Evolutionary conservation across 2,113 vertebrate species (phyloP).

Genomic region (Nannobrachium achirus): DNA sequence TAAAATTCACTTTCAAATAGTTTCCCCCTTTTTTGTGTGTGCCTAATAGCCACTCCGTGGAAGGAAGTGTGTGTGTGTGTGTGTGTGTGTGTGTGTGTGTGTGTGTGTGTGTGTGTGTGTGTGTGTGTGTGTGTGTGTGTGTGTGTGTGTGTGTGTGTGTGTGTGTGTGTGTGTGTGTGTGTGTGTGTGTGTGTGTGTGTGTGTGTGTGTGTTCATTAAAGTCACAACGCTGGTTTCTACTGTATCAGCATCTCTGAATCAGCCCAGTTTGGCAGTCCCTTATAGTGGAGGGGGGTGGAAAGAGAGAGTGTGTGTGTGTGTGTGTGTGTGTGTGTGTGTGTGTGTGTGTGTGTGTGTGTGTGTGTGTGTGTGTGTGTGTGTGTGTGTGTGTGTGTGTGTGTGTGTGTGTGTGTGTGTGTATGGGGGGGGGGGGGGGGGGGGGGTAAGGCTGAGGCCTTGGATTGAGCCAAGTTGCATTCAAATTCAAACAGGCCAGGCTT

Average conservation of each 20-base stretch:
- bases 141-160: too few relatives aligned
- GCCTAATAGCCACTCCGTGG: conserved; percentile 76
- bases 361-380: conserved; percentile 20
- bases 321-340: neutral
- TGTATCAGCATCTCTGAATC: conserved; percentile 79
- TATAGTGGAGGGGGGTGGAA: conserved; percentile 54
- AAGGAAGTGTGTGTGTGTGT: conserved; percentile 21
- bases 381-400: conserved; percentile 8
- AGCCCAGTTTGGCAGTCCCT: conserved; percentile 65
- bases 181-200: too few relatives aligned
- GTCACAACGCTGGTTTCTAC: conserved; percentile 65
- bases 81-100: conserved; percentile 4
- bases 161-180: too few relatives aligned
- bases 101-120: neutral
- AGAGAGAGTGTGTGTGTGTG: conserved; percentile 28
- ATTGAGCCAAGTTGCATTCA: conserved; percentile 40
- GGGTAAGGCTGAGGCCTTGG: conserved; percentile 56
- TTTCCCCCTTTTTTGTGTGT: conserved; percentile 73
- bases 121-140: too few relatives aligned
- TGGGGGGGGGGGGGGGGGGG: neutral
- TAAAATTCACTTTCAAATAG: conserved; percentile 88
- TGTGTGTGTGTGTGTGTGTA: conserved; percentile 5
- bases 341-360: neutral
- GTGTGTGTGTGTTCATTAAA: conserved; percentile 77
- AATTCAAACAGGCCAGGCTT: conserved; percentile 54